phyloP scores from a whole-genome alignment of 2,113 vertebrate genomes.

The Gymnogyps californianus region DNA sequence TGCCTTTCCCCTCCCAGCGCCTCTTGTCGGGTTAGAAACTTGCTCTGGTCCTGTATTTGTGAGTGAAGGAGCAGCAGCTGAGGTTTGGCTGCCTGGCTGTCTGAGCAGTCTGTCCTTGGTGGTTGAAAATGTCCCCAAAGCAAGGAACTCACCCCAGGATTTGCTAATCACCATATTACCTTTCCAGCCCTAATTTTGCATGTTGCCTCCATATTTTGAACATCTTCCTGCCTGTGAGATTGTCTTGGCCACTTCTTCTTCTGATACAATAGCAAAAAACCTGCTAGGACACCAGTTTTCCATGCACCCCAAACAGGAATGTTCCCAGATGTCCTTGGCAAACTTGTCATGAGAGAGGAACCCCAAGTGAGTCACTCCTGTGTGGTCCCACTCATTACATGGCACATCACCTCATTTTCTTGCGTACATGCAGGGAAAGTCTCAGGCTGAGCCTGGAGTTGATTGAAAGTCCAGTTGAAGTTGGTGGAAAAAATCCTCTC shows the following conservation, averaged over 20 bases:
- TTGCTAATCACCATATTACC: neutral
- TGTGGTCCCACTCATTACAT: neutral
- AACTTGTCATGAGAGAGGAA: neutral
- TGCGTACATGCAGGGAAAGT: neutral
- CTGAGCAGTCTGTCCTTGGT: neutral
- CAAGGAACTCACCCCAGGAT: neutral
- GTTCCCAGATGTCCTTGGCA: neutral
- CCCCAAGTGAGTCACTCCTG: neutral
- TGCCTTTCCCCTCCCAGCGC: neutral
- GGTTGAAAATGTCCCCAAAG: neutral
- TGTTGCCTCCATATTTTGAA: neutral
- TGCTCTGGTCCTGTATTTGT: neutral
- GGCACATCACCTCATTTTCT: neutral
- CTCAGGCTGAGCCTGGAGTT: neutral
- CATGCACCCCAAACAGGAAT: neutral
- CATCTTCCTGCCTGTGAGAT: neutral
- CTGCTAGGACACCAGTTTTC: neutral
- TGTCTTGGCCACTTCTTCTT: neutral
- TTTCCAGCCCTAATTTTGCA: neutral
- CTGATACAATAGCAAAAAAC: neutral
- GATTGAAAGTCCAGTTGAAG: constrained; percentile 41
- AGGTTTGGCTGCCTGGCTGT: neutral
- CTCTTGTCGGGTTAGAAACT: neutral
- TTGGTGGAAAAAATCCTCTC: constrained; percentile 22
- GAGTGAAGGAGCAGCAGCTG: neutral